Evolutionary conservation across 2,888 invertebrate species (phyloP).

Genomic region (Erynnis tages): DNA sequence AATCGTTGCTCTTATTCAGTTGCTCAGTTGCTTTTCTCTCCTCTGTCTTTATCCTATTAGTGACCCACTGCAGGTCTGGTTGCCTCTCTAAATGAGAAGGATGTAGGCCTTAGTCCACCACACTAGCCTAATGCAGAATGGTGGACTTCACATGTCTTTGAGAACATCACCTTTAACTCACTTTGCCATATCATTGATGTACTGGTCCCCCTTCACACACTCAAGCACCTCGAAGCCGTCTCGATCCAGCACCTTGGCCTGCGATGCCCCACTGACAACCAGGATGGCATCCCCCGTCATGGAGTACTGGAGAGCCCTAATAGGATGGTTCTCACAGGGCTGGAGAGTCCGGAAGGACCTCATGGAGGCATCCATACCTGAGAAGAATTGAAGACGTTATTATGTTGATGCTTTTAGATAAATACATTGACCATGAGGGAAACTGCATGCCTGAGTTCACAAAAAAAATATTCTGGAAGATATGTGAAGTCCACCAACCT

Average conservation of each 20-base stretch:
- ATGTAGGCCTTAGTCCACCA: too few species aligned
- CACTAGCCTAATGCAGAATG: neutral
- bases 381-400: neutral
- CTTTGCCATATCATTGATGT: constrained; percentile 95
- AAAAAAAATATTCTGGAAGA: too few species aligned
- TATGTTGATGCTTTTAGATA: too few species aligned
- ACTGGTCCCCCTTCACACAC: constrained; percentile 97
- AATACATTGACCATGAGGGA: too few species aligned
- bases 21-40: too few species aligned
- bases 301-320: constrained; percentile 94
- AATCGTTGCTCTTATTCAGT: too few species aligned
- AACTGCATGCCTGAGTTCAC: too few species aligned
- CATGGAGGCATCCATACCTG: constrained; percentile 96
- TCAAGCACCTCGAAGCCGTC: constrained; percentile 97
- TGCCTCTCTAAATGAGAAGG: too few species aligned
- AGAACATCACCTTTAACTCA: too few species aligned
- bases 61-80: too few species aligned
- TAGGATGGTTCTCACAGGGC: constrained; percentile 97
- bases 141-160: neutral
- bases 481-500: too few species aligned
- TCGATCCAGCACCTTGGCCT: constrained; percentile 96
- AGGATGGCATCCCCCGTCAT: constrained; percentile 96
- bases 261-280: constrained; percentile 94
- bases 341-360: constrained; percentile 95
- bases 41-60: too few species aligned